Conservation (phyloP, 2,113 vertebrate genomes). For the Megaceryle maxima region DNA sequence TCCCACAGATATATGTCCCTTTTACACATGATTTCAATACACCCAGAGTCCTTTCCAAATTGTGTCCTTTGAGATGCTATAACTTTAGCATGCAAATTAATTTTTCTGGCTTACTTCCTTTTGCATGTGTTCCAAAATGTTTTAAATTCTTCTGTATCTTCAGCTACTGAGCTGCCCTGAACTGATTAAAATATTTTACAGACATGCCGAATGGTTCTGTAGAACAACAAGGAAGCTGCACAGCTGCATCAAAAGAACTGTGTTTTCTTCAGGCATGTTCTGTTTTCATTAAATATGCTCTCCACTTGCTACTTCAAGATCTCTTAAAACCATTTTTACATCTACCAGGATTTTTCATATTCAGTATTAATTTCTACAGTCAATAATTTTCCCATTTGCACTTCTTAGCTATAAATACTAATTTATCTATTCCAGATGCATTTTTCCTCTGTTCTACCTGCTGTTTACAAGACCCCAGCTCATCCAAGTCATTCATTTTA, state of each 20-base stretch:
- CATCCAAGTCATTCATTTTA: background rate
- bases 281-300: background rate
- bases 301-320: background rate
- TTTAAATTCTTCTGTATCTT: background rate
- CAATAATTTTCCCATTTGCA: background rate
- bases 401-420: background rate
- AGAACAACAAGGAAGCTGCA: background rate
- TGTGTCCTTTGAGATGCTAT: background rate
- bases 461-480: background rate
- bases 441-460: background rate
- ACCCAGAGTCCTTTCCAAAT: background rate
- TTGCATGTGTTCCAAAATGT: background rate
- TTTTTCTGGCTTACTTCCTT: background rate
- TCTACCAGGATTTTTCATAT: background rate
- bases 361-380: background rate
- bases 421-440: background rate
- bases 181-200: background rate
- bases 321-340: background rate
- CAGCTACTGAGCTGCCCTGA: background rate
- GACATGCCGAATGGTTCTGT: background rate
- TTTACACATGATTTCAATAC: background rate
- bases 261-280: background rate
- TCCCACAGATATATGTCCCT: background rate
- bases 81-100: background rate
- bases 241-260: background rate